These are phyloP conservation scores for Pelodytes ibericus DNA, from an alignment of 2,797 vertebrate species.

Conservation along the genomic window DNA sequence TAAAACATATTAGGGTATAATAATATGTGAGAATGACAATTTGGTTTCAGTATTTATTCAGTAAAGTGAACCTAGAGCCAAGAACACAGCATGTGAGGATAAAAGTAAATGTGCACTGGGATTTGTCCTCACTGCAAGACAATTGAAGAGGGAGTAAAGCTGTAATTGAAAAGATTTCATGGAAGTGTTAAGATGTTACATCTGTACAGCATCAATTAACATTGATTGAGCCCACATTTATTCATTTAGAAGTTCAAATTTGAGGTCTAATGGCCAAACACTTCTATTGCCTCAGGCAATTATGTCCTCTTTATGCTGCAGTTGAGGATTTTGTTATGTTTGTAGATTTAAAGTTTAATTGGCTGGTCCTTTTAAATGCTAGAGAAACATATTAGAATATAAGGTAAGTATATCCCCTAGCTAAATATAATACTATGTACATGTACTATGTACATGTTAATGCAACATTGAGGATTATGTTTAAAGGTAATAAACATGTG, in stretches of 20 bases:
- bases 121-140: conserved; percentile 17
- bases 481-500: too few species aligned
- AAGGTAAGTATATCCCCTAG: background rate
- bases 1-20: too few species aligned
- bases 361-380: background rate
- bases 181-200: conserved; percentile 13
- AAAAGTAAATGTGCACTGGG: conserved; percentile 4
- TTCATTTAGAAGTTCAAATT: conserved; percentile 7
- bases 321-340: background rate
- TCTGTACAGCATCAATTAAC: conserved; percentile 11
- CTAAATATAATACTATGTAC: too few species aligned
- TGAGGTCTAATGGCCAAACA: conserved; percentile 6
- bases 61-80: background rate
- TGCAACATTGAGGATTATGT: too few species aligned
- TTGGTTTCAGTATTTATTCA: background rate
- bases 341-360: conserved; percentile 6
- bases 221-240: conserved; percentile 5
- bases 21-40: too few species aligned
- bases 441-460: too few species aligned
- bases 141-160: conserved; percentile 15
- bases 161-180: conserved; percentile 13
- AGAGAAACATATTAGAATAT: background rate
- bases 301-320: conserved; percentile 3
- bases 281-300: conserved; percentile 7
- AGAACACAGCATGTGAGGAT: background rate